phyloP scores from a whole-genome alignment of 2,113 vertebrate species.

The Scartelaos histophorus region DNA sequence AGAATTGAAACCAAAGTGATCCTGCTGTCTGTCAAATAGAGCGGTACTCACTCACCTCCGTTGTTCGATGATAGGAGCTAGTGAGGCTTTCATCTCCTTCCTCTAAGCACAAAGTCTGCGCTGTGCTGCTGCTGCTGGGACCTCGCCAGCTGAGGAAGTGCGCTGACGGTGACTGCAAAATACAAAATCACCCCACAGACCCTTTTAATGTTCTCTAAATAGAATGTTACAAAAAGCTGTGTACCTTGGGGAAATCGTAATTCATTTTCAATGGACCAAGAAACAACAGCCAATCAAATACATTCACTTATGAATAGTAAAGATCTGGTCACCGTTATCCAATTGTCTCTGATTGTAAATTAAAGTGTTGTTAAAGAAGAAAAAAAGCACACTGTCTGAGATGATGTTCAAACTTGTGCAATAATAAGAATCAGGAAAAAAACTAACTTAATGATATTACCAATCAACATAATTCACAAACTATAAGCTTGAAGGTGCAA shows the following conservation, averaged over 20 bases:
- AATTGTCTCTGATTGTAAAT: neutral
- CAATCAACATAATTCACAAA: too few relatives aligned
- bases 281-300: neutral
- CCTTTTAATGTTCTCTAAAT: conserved; percentile 6
- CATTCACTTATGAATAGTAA: neutral
- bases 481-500: too few relatives aligned
- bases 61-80: conserved; percentile 45
- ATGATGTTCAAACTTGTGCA: too few relatives aligned
- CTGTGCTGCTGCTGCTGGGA: conserved; percentile 62
- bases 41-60: conserved; percentile 17
- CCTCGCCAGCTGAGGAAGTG: conserved; percentile 53
- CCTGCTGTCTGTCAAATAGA: conserved; percentile 40
- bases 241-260: neutral
- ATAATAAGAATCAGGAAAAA: too few relatives aligned
- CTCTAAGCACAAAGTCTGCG: conserved; percentile 61
- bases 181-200: conserved; percentile 44
- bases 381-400: neutral
- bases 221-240: neutral
- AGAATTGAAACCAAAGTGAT: conserved; percentile 39
- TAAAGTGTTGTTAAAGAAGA: neutral
- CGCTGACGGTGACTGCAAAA: conserved; percentile 54
- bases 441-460: too few relatives aligned
- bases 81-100: conserved; percentile 59
- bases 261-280: neutral
- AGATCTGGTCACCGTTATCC: neutral